These are phyloP conservation scores for Fopius arisanus DNA, from an alignment of 1,140 invertebrate genomes.

Conservation along the genomic window DNA sequence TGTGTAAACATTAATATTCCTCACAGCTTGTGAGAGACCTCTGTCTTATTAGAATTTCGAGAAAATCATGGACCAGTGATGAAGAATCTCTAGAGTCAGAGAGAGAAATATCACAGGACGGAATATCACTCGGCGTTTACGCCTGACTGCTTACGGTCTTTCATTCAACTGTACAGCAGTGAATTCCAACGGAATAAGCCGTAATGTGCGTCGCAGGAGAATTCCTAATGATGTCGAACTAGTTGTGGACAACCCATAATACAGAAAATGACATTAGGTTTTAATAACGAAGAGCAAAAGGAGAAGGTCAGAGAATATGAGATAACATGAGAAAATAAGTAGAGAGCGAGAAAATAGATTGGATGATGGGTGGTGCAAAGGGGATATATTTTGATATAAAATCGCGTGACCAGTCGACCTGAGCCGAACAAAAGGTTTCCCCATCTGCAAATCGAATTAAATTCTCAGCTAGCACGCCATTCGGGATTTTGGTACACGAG, in stretches of 20 bases:
- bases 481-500: constrained; percentile 40
- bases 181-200: neutral
- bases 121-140: too few species aligned
- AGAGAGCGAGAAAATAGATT: constrained; percentile 10
- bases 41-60: too few species aligned
- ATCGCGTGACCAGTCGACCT: constrained; percentile 57
- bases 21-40: too few species aligned
- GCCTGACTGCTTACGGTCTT: neutral
- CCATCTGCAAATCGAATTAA: constrained; percentile 63
- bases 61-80: too few species aligned
- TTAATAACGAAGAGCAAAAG: neutral
- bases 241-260: neutral
- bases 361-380: constrained; percentile 15
- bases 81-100: too few species aligned
- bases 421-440: constrained; percentile 61
- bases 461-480: constrained; percentile 60
- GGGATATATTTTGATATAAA: constrained; percentile 38
- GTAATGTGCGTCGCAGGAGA: neutral
- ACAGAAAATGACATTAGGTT: neutral
- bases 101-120: too few species aligned
- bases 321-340: neutral
- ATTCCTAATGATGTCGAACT: constrained; percentile 2
- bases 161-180: neutral
- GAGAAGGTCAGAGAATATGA: neutral
- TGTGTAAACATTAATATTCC: too few species aligned